Evolutionary conservation across 2,888 invertebrate species (phyloP).

Genomic region (Hipparchia semele): DNA sequence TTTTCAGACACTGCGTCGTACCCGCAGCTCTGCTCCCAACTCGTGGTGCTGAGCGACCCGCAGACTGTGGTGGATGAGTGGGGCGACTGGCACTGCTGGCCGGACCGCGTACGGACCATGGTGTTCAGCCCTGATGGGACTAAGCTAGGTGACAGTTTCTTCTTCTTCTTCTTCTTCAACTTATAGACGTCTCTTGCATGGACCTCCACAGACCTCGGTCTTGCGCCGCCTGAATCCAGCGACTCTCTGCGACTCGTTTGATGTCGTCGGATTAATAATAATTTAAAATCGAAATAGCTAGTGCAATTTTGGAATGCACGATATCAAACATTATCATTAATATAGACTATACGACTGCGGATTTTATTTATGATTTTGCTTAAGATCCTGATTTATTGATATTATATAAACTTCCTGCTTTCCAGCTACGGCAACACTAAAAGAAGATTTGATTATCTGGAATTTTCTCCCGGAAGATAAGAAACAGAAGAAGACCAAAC

Average conservation of each 20-base stretch:
- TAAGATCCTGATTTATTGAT: no score
- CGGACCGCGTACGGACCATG: constrained; percentile 72
- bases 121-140: constrained; percentile 78
- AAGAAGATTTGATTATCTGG: constrained; percentile 77
- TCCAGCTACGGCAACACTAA: constrained; percentile 73
- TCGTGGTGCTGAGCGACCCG: constrained; percentile 70
- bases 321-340: no score
- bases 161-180: no score
- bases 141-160: constrained; percentile 61
- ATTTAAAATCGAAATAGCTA: no score
- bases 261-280: no score
- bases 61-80: constrained; percentile 72
- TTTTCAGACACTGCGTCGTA: constrained; percentile 48
- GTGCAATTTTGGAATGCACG: no score
- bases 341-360: no score
- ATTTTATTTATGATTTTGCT: no score
- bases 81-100: constrained; percentile 57
- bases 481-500: constrained; percentile 45
- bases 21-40: constrained; percentile 54
- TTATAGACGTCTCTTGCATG: background rate
- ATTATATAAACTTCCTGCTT: background rate
- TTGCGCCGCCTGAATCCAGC: no score
- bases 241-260: no score
- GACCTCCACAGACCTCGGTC: no score
- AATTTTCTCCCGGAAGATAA: constrained; percentile 73